phyloP scores from a whole-genome alignment of 2,888 invertebrate genomes.

The Melanostoma scalare region DNA sequence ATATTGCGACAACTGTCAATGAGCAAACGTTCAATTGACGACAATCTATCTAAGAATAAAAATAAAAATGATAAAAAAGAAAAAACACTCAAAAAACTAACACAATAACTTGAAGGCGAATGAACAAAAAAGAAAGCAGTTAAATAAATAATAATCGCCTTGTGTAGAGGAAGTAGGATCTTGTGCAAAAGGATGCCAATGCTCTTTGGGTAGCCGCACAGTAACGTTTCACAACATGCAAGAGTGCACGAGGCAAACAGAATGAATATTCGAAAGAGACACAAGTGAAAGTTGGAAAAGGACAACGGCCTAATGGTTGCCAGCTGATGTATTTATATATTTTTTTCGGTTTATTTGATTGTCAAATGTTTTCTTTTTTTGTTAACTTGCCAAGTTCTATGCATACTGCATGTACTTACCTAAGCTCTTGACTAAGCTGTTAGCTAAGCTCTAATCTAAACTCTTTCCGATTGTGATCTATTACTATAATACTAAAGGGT shows the following conservation, averaged over 20 bases:
- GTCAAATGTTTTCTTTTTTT: background rate
- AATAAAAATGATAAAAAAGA: background rate
- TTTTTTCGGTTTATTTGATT: background rate
- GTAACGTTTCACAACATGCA: conserved; percentile 47
- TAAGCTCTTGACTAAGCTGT: no score
- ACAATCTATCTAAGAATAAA: conserved; percentile 53
- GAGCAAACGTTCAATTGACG: conserved; percentile 57
- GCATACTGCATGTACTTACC: no score
- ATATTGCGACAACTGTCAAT: conserved; percentile 37
- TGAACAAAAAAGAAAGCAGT: conserved; percentile 26
- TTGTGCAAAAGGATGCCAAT: conserved; percentile 31
- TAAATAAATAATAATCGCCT: conserved; percentile 60
- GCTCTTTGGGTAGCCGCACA: conserved; percentile 26
- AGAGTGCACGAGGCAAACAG: conserved; percentile 43
- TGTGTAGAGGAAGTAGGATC: conserved; percentile 21
- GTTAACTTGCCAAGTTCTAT: no score
- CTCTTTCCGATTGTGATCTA: no score
- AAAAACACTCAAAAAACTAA: background rate
- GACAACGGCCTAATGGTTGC: conserved; percentile 9
- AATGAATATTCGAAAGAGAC: conserved; percentile 17
- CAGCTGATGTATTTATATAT: background rate
- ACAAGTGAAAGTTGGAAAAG: conserved; percentile 21
- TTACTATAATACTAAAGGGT: no score
- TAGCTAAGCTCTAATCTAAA: no score
- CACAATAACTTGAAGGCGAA: conserved; percentile 45